These are phyloP conservation scores for Thalassophryne amazonica DNA, from an alignment of 2,797 vertebrate species.

Conservation along the genomic window DNA sequence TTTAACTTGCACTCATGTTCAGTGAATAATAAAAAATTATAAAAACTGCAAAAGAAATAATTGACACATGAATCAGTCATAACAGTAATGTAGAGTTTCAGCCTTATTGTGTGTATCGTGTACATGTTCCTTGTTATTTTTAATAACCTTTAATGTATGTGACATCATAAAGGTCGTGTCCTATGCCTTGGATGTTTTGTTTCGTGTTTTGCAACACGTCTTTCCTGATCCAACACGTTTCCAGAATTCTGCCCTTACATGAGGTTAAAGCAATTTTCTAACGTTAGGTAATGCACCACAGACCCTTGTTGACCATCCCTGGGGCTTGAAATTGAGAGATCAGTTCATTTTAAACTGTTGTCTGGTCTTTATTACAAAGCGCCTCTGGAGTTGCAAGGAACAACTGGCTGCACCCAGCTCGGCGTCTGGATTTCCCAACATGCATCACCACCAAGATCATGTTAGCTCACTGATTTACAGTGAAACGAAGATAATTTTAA, in stretches of 20 bases:
- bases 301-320: slow-evolving; percentile 57
- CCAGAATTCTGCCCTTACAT: slow-evolving; percentile 52
- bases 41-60: too few species aligned
- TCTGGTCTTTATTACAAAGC: slow-evolving; percentile 64
- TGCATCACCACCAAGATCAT: slow-evolving; percentile 38
- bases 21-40: too few species aligned
- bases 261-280: slow-evolving; percentile 42
- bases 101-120: neutral
- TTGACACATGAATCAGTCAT: too few species aligned
- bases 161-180: slow-evolving; percentile 46
- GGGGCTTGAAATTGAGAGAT: slow-evolving; percentile 47
- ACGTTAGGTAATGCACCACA: slow-evolving; percentile 57
- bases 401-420: slow-evolving; percentile 42
- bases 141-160: slow-evolving; percentile 25
- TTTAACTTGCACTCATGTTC: too few species aligned
- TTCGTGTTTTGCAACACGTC: slow-evolving; percentile 54
- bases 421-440: slow-evolving; percentile 29
- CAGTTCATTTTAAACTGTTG: slow-evolving; percentile 45
- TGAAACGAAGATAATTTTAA: slow-evolving; percentile 35
- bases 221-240: slow-evolving; percentile 51
- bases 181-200: slow-evolving; percentile 39
- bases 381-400: slow-evolving; percentile 45
- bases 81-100: neutral
- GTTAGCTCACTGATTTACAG: slow-evolving; percentile 37
- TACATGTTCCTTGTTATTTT: slow-evolving; percentile 2